These are phyloP conservation scores for Lucilia cuprina DNA, from an alignment of 1,140 invertebrate species.

Conservation along the genomic window DNA sequence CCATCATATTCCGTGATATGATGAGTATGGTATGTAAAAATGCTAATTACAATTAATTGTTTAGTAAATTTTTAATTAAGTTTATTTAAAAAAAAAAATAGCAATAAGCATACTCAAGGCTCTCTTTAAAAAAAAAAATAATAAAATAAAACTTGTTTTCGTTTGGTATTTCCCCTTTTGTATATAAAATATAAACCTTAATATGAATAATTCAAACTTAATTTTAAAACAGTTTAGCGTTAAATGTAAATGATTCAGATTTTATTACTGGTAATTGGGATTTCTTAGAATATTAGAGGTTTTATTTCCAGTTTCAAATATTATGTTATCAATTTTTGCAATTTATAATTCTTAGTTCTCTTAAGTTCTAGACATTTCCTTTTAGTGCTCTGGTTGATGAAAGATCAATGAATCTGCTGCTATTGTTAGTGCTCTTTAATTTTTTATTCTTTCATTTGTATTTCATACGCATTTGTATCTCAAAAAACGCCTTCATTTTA, in stretches of 20 bases:
- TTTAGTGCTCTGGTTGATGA: background rate
- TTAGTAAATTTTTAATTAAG: background rate
- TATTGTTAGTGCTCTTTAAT: background rate
- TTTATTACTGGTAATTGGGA: background rate
- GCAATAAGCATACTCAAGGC: background rate
- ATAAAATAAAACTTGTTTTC: background rate
- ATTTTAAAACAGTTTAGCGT: background rate
- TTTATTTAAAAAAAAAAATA: background rate
- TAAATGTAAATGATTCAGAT: background rate
- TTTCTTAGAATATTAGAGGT: background rate
- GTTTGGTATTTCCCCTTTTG: background rate
- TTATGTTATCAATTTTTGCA: background rate
- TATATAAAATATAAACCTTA: too few species aligned
- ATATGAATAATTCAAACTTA: background rate
- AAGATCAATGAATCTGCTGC: background rate
- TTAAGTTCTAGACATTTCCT: background rate
- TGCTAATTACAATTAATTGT: background rate
- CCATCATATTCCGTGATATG: slow-evolving; percentile 67
- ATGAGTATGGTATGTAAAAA: slow-evolving; percentile 66
- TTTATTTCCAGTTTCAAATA: background rate
- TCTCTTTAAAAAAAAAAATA: background rate
- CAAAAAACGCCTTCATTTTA: background rate
- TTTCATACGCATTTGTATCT: background rate
- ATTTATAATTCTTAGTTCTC: background rate
- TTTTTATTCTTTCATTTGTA: background rate